Base-by-base conservation (phyloP, 2,888 invertebrate genomes). In the Pseudeuparius sepicola region DNA sequence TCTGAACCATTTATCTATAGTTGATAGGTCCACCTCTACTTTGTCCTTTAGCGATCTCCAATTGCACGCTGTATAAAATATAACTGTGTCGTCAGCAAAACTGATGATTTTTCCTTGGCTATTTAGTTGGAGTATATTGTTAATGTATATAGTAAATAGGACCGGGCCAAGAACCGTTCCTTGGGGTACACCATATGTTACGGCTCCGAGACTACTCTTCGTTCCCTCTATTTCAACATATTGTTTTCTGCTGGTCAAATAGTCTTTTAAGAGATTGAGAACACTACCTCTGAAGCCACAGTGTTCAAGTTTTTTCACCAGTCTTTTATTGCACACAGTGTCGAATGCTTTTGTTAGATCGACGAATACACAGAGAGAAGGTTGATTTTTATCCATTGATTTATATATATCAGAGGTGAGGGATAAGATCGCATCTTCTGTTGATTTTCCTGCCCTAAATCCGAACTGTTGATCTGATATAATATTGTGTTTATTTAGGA, bases 401-500 rank as follows among this genome's bases (percentile, higher is more conserved):
- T 7, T 20, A 20, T 20, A n/a, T 20, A n/a, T 20, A 7, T n/a
- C 20, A 20, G 20, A n/a, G 20, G 7, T 20, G 20, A 13, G 13
- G 7, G 13, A 14, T 27, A 18, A 12, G 14, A 37, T 32, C 4
- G 28, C 37, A 17, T 37, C 37, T 29, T 30, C 7, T 14, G 33
- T 38, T 12, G 24, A 29, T 38, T 30, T 28, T 15, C 25, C 30
- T n/a, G n/a, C n/a, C n/a, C n/a, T n/a, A n/a, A n/a, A n/a, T n/a
- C 34, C 38, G 20, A 37, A 37, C 14, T 38, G 31, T 15, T 30
- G 31, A 12, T 38, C 34, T 18, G 30, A 38, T n/a, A 38, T 23
- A 10, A 38, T 24, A 9, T 38, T 29, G 24, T 38, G 16, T 25
- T 30, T 25, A 13, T 14, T 12, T 14, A 34, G 12, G 25, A 24